A percentile compares a stretch with the other conserved stretches of the same genome.
These are phyloP conservation scores for Coranthus polyacanthus DNA, from an alignment of 2,797 vertebrate species.

Conservation along the genomic window DNA sequence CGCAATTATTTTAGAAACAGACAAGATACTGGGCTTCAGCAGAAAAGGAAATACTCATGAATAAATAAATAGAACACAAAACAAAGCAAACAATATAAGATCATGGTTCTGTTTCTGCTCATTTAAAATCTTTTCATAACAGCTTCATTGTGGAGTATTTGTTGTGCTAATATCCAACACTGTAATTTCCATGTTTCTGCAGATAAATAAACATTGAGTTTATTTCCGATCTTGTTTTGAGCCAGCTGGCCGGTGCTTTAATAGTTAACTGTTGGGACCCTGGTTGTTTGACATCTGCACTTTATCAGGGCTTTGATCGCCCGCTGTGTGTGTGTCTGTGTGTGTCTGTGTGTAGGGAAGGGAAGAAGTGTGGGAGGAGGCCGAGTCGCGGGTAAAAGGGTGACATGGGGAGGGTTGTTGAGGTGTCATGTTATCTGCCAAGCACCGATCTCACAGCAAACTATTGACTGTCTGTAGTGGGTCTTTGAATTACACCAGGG, in stretches of 20 bases:
- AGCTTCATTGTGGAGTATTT: too few relatives aligned
- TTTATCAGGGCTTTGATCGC: too few relatives aligned
- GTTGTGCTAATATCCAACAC: too few relatives aligned
- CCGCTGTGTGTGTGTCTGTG: not conserved
- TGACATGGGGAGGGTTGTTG: constrained; percentile 34
- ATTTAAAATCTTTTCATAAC: too few relatives aligned
- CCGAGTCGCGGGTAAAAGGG: constrained; percentile 31
- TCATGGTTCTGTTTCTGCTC: too few relatives aligned
- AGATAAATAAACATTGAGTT: too few relatives aligned
- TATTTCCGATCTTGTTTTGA: too few relatives aligned
- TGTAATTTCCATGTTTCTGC: too few relatives aligned
- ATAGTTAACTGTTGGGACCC: too few relatives aligned
- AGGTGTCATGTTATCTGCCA: constrained; percentile 39
- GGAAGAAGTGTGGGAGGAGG: constrained; percentile 1
- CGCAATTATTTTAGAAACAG: not conserved
- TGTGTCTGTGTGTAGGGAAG: not conserved
- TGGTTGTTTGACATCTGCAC: too few relatives aligned
- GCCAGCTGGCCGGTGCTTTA: too few relatives aligned
- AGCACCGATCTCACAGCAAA: constrained; percentile 18
- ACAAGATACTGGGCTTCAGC: not conserved
- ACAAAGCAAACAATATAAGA: not conserved
- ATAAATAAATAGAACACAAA: not conserved
- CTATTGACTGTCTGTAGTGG: constrained; percentile 4
- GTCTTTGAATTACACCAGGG: constrained; percentile 23
- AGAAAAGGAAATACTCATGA: not conserved